Base-by-base conservation (phyloP, 2,113 vertebrate species). In the Nansenia antarctica region DNA sequence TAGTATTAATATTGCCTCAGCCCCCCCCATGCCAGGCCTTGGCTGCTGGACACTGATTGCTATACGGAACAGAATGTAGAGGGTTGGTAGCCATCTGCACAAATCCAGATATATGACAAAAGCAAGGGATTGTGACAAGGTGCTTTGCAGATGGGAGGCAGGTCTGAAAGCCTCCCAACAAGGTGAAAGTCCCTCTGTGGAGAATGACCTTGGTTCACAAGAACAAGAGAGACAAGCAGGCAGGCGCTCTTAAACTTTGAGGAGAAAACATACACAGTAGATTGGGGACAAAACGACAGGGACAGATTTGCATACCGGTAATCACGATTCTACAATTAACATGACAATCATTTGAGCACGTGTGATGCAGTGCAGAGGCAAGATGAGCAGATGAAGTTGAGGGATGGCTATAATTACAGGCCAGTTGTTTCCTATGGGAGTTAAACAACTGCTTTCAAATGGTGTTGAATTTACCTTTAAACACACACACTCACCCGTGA, bases 91-190 rank as follows among this genome's bases (percentile, higher is more conserved):
- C 47, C 73, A 76, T 80, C 72, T 81, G 69, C 62, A 39, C 35
- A 4, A 62, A 67, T 2, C 22, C 57, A 75, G 77, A 85, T 82
- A 34, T 72, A 80, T 78, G 77, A 67, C 70, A 24, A 20, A 59
- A 71, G 58, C 62, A 76, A 78, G 70, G 53, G 76, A 72, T 71
- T 67, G 70, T 82, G 81, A 84, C 78, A 75, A 63, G 69, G 61
- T 68, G 49, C 53, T 74, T 67, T 72, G 47, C 69, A 67, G 60
- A 71, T 57, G 74, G 74, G 65, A 68, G 67, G 57, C 70, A 55
- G 45, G 70, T 67, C 47, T 81, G 75, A 49, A 63, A 77, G 65
- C 75, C 34, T 77, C 64, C 49, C 72, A 47, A 61, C 63, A 24
- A n/a, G 55, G 72, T 63, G 62, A 42, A 68, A 30, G 45, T 65